Base-by-base conservation (phyloP, 2,888 invertebrate genomes). In the Spicauda simplicius region DNA sequence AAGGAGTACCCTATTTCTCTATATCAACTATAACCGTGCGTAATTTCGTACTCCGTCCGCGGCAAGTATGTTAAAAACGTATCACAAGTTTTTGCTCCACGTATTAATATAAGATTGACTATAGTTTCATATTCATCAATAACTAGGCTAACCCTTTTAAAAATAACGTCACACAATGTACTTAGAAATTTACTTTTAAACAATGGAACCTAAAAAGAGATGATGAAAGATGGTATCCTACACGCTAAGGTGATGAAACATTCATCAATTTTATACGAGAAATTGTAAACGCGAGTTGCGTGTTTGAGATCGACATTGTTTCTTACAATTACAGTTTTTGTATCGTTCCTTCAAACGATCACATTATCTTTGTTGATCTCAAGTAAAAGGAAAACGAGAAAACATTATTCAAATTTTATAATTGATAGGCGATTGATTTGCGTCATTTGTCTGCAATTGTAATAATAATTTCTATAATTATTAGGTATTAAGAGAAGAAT, bases 401-500 rank as follows among this genome's bases (percentile, higher is more conserved):
- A 63, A 55, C 3, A 4, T 25, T 41, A 33, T 33, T 33, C 1
- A 14, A 18, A 61, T 37, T 18, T 20, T n/a, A n/a, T 41, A 41
- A 63, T 54, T 45, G 41, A 54, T 16, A 20, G 45, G 5, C 30
- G 48, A 48, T 55, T 30, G 30, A 37, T 56, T 57, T 56, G 56
- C 64, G 18, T 64, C 64, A 50, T 20, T 57, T n/a, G 19, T 64
- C 33, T n/a, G 3, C 41, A 41, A 45, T n/a, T 16, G 48, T 33
- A 18, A 11, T 41, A 16, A 8, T 6, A 33, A 33, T 33, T 48
- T 64, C 48, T 57, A 64, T 64, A 57, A 55, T 63, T 55, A 64
- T 2, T 25, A 25, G 25, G 33, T 45, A 55, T 37, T 48, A 57
- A 64, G 64, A 56, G 50, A 56, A 30, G 33, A 33, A 33, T 33